Conservation (phyloP, 2,113 vertebrate species). For the Callaeas wilsoni region DNA sequence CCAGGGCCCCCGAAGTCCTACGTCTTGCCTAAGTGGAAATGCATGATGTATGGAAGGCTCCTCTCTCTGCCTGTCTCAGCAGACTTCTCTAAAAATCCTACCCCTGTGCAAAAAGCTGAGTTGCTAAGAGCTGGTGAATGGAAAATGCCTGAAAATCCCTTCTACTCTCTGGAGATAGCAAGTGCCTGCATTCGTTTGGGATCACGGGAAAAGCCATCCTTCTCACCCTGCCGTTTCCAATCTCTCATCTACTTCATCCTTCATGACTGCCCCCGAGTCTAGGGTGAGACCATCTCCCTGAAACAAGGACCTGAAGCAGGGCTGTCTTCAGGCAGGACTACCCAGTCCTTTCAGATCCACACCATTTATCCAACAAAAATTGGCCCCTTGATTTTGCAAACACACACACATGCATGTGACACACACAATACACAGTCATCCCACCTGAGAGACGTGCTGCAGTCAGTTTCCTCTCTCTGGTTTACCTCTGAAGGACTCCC, state of each 20-base stretch:
- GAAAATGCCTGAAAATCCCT: neutral
- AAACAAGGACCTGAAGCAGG: rapidly evolving
- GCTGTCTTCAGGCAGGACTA: neutral
- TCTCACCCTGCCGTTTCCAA: neutral
- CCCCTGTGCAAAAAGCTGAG: neutral
- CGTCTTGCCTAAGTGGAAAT: neutral
- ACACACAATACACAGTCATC: rapidly evolving
- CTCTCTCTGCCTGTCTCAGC: neutral
- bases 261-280: rapidly evolving
- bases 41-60: neutral
- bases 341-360: neutral
- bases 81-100: neutral
- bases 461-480: neutral
- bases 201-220: neutral
- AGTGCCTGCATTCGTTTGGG: neutral
- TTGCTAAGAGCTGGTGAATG: neutral
- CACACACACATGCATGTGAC: rapidly evolving
- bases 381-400: neutral
- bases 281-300: neutral
- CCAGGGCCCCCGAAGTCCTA: neutral
- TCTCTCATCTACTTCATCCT: neutral
- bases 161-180: neutral
- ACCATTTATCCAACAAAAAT: neutral
- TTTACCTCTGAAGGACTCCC: neutral
- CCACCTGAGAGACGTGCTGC: neutral